Evolutionary conservation across 2,113 vertebrate genomes (phyloP).

Genomic region (Phaetusa simplex): DNA sequence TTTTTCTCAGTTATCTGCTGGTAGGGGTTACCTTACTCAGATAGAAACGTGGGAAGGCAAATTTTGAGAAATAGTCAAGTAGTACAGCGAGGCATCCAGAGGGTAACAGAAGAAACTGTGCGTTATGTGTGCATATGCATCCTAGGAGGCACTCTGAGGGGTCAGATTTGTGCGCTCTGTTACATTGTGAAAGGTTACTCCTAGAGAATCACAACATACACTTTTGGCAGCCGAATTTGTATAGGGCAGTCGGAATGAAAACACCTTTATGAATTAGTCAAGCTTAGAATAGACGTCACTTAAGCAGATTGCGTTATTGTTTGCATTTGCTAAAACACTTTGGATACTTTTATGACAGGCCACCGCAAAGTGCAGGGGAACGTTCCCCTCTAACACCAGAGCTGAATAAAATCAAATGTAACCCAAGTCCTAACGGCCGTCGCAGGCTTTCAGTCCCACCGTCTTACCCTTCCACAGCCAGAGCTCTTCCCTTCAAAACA

Average conservation of each 20-base stretch:
- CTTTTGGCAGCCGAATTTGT: neutral
- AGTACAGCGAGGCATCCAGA: fast-evolving
- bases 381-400: neutral
- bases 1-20: neutral
- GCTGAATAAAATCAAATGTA: neutral
- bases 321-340: neutral
- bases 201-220: neutral
- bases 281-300: neutral
- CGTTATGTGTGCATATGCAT: neutral
- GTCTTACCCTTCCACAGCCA: neutral
- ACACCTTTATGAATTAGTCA: neutral
- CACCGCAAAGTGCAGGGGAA: neutral
- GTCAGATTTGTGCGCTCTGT: neutral
- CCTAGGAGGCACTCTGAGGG: neutral
- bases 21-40: neutral
- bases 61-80: neutral
- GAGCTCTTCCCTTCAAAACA: neutral
- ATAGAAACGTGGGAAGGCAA: neutral
- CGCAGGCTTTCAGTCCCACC: neutral
- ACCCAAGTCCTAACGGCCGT: neutral
- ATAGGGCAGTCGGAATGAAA: neutral
- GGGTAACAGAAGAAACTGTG: neutral
- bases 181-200: neutral
- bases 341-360: neutral
- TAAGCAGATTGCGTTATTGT: neutral